Percentiles rank a stretch among this genome's conserved stretches.
Evolutionary conservation across 2,888 invertebrate species (phyloP).

Genomic region (Megaustenia siamemsis): DNA sequence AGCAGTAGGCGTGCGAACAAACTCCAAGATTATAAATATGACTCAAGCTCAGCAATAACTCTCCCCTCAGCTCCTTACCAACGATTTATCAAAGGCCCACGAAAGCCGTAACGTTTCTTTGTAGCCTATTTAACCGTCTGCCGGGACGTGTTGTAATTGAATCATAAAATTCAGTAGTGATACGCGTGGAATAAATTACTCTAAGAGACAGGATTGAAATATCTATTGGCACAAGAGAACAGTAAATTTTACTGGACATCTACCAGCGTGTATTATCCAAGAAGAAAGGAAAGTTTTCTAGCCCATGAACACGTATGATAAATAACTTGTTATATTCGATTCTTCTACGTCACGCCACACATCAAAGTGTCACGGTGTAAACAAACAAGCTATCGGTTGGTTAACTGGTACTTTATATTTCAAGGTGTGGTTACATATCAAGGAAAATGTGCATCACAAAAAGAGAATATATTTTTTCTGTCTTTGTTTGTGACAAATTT

Average conservation of each 20-base stretch:
- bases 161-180: conserved; percentile 40
- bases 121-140: conserved; percentile 9
- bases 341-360: not conserved
- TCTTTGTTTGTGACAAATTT: conserved; percentile 22
- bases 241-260: conserved; percentile 24
- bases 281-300: conserved; percentile 17
- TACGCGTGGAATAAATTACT: conserved; percentile 11
- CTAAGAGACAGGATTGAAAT: not conserved
- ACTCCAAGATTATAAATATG: not conserved
- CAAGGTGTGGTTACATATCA: conserved; percentile 22
- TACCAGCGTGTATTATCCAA: not conserved
- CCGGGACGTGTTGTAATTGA: conserved; percentile 16
- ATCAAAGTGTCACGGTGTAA: conserved; percentile 31
- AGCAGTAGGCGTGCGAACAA: not conserved
- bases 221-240: not conserved
- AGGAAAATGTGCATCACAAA: too few species aligned
- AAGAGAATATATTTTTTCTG: too few species aligned
- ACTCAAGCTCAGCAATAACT: not conserved
- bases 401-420: conserved; percentile 17
- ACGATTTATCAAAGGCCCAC: conserved; percentile 13
- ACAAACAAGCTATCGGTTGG: conserved; percentile 27
- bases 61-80: not conserved
- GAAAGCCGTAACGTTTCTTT: conserved; percentile 15
- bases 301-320: conserved; percentile 22
- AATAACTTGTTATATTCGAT: not conserved